Conservation (phyloP, 2,113 vertebrate species). For the Dipodomys merriami region DNA sequence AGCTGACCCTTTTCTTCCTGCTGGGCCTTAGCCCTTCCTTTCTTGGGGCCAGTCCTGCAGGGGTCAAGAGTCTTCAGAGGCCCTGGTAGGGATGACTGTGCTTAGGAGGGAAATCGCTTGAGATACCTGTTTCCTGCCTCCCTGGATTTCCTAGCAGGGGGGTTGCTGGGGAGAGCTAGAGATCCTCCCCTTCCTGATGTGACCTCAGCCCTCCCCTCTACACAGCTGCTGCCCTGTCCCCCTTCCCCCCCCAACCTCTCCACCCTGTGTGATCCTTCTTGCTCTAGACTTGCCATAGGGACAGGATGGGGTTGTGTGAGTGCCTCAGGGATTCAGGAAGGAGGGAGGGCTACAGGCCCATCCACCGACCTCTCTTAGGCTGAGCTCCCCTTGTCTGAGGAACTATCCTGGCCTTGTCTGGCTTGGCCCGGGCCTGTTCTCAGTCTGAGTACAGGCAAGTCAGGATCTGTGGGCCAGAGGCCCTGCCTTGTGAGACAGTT, state of each 20-base stretch:
- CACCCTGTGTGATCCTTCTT: accelerated
- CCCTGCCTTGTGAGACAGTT: background rate
- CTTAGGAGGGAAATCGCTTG: conserved; percentile 69
- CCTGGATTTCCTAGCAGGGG: conserved; percentile 39
- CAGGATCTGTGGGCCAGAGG: conserved; percentile 66
- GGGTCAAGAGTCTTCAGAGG: conserved; percentile 37
- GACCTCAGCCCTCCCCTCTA: background rate
- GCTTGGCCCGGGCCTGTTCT: conserved; percentile 60
- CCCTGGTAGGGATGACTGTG: background rate
- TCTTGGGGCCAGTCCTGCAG: background rate
- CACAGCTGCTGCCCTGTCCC: background rate
- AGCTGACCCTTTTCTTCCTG: conserved; percentile 68
- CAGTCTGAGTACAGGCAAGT: conserved; percentile 63
- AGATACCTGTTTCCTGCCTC: conserved; percentile 78
- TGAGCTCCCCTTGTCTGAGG: background rate
- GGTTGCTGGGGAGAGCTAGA: background rate
- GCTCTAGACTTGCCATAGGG: background rate
- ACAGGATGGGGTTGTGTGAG: background rate
- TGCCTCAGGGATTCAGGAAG: background rate
- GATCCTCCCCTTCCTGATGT: conserved; percentile 30
- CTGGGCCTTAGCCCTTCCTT: conserved; percentile 51
- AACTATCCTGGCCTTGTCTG: background rate
- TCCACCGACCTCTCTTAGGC: background rate
- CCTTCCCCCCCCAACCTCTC: no score
- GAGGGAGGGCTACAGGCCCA: background rate